Evolutionary conservation across 37 sponge, comb jelly and placozoan species (phyloP).

Genomic region (Cliona cf. orientalis): DNA sequence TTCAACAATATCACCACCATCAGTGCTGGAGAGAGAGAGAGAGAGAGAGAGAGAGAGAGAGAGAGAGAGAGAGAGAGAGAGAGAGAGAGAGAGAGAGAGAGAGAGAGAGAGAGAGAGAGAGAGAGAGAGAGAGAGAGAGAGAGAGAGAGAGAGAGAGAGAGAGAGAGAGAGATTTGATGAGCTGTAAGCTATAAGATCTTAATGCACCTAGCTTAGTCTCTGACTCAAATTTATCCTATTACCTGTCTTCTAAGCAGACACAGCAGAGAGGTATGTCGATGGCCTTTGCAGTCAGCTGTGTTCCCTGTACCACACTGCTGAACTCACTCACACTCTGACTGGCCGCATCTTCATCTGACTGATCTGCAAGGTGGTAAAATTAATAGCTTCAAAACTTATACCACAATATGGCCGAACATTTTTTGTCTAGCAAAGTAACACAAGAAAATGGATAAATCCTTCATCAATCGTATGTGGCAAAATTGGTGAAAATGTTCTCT

Average conservation of each 20-base stretch:
- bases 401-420: too few species aligned
- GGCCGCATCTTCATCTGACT: constrained; percentile 7
- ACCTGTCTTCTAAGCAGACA: constrained; percentile 51
- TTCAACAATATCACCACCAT: constrained; percentile 65
- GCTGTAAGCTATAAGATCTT: neutral
- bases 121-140: neutral
- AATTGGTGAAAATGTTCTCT: too few species aligned
- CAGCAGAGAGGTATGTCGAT: constrained; percentile 31
- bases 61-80: neutral
- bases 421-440: too few species aligned
- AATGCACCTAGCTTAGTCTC: neutral
- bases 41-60: neutral
- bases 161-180: neutral
- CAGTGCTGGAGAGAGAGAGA: neutral
- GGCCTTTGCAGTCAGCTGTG: neutral
- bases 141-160: constrained; percentile 2
- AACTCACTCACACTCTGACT: neutral
- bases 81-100: constrained; percentile 4
- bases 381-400: too few species aligned
- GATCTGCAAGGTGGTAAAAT: too few species aligned
- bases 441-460: too few species aligned
- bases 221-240: neutral
- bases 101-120: neutral
- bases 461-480: too few species aligned
- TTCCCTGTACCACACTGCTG: neutral